phyloP scores from a whole-genome alignment of 2,113 vertebrate species.

The Alethe castanea region DNA sequence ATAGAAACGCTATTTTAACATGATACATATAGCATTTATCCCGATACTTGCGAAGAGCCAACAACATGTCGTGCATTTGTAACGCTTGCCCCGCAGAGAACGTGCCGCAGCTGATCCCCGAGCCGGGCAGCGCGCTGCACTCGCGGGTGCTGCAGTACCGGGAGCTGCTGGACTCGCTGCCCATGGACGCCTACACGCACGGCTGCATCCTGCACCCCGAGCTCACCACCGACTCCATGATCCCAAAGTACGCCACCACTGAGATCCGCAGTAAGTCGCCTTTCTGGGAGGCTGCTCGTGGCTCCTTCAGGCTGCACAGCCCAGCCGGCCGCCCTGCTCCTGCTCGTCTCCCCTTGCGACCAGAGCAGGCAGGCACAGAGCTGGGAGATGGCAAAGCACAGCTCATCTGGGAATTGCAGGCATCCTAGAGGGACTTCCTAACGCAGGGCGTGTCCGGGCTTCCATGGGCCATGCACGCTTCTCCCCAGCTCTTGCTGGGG shows the following conservation, averaged over 20 bases:
- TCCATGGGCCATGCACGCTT: accelerated
- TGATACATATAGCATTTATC: too few species aligned
- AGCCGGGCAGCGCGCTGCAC: slow-evolving; percentile 81
- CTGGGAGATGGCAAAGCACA: neutral
- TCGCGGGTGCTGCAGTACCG: slow-evolving; percentile 91
- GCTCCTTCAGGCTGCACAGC: neutral
- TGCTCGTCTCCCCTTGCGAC: neutral
- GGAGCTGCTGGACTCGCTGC: slow-evolving; percentile 90
- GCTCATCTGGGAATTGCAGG: neutral
- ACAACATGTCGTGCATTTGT: too few species aligned
- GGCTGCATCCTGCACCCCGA: slow-evolving; percentile 99
- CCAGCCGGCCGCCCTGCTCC: neutral
- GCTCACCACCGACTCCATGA: slow-evolving; percentile 98
- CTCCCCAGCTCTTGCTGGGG: neutral
- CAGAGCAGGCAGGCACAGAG: neutral
- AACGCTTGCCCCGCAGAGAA: slow-evolving; percentile 73
- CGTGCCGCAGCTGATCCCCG: slow-evolving; percentile 87
- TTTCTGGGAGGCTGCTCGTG: slow-evolving; percentile 22
- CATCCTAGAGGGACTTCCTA: neutral
- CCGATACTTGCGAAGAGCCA: too few species aligned
- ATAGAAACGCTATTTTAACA: too few species aligned
- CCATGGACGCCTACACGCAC: slow-evolving; percentile 98
- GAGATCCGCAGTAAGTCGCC: slow-evolving; percentile 98
- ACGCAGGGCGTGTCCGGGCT: accelerated
- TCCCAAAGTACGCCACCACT: slow-evolving; percentile 99